phyloP scores from a whole-genome alignment of 1,140 invertebrate genomes.

The Medauroidea extradentata region DNA sequence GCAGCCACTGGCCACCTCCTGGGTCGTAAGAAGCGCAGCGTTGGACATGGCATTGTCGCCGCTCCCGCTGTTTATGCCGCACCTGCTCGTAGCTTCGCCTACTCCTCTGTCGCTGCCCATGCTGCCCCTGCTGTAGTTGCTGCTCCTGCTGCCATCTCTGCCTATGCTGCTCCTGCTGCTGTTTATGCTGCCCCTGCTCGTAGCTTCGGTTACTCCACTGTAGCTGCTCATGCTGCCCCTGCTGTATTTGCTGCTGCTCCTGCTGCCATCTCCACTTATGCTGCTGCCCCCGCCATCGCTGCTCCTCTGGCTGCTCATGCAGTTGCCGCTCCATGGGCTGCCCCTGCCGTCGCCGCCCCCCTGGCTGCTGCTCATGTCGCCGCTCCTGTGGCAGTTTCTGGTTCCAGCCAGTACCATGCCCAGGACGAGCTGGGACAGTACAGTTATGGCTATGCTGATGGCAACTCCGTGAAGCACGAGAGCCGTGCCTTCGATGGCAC shows the following conservation, averaged over 20 bases:
- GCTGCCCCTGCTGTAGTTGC: not conserved
- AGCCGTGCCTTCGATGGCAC: slow-evolving; percentile 5
- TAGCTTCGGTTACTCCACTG: not conserved
- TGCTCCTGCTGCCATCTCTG: not conserved
- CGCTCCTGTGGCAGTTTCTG: slow-evolving; percentile 23
- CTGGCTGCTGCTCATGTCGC: no score
- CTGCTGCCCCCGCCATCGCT: not conserved
- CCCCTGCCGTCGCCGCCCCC: no score
- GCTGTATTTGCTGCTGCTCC: not conserved
- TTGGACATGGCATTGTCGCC: not conserved
- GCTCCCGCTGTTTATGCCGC: not conserved
- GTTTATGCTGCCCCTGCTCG: no score
- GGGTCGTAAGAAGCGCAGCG: slow-evolving; percentile 7
- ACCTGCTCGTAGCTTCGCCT: not conserved
- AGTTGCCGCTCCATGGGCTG: not conserved
- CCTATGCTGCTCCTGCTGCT: no score
- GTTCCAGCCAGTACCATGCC: slow-evolving; percentile 48
- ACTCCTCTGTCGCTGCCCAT: not conserved
- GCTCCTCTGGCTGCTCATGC: not conserved
- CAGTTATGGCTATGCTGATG: slow-evolving; percentile 30
- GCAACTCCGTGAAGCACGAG: slow-evolving; percentile 27
- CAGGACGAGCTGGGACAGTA: slow-evolving; percentile 60
- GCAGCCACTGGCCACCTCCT: not conserved
- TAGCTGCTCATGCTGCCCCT: slow-evolving; percentile 3
- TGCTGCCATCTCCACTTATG: not conserved